These are phyloP conservation scores for Plectropomus leopardus DNA, from an alignment of 2,113 vertebrate genomes.

Conservation along the genomic window DNA sequence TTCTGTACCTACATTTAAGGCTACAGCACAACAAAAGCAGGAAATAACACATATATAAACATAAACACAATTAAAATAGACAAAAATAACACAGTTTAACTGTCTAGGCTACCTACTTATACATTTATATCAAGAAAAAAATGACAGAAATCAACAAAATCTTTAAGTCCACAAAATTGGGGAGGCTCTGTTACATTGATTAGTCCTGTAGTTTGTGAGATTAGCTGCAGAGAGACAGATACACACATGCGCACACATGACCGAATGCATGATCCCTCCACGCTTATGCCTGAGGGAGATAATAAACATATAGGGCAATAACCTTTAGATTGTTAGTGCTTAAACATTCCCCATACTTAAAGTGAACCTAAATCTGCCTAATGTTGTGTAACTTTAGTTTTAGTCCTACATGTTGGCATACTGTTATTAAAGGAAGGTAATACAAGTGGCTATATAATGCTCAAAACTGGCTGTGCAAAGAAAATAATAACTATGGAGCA, in stretches of 20 bases:
- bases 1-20: not conserved
- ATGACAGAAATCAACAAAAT: no score
- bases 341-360: not conserved
- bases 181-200: no score
- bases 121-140: no score
- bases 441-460: not conserved
- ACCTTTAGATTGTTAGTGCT: not conserved
- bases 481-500: not conserved
- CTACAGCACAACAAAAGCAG: not conserved
- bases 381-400: not conserved
- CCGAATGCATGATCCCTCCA: no score
- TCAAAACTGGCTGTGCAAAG: not conserved
- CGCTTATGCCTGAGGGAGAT: no score
- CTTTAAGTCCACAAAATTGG: not conserved
- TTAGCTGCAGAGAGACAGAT: no score
- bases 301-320: not conserved
- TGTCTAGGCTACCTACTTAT: no score
- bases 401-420: not conserved
- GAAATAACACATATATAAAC: no score
- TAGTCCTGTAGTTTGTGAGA: no score
- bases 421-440: not conserved
- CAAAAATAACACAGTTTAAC: no score
- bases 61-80: no score
- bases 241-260: no score
- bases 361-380: not conserved